Evolutionary conservation across 2,797 vertebrate species (phyloP).

Genomic region (Ammospiza maritima): DNA sequence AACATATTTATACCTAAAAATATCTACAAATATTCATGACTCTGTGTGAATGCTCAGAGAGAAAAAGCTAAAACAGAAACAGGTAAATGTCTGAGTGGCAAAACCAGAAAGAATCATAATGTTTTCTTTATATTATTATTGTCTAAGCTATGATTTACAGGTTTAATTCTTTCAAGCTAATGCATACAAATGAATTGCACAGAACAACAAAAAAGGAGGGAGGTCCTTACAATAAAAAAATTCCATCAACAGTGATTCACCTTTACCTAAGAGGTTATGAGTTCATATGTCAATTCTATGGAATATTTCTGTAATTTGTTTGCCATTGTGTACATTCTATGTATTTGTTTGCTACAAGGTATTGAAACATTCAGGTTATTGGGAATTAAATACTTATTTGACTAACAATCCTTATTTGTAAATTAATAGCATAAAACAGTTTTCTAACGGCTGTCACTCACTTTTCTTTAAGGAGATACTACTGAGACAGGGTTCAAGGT

Average conservation of each 20-base stretch:
- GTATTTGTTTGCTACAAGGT: conserved; percentile 47
- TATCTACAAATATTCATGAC: not conserved
- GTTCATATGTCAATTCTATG: conserved; percentile 45
- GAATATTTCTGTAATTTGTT: conserved; percentile 52
- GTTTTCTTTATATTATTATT: not conserved
- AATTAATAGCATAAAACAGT: conserved; percentile 56
- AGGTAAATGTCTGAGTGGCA: conserved; percentile 1
- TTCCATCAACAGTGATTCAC: conserved; percentile 61
- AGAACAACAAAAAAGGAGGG: conserved; percentile 9
- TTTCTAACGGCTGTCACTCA: conserved; percentile 55
- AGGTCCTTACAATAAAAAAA: conserved; percentile 39
- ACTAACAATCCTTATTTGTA: conserved; percentile 46
- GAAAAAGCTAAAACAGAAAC: not conserved
- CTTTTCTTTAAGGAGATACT: conserved; percentile 60
- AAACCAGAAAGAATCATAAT: not conserved
- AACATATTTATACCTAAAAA: not conserved
- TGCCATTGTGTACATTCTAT: conserved; percentile 43
- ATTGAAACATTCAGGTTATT: conserved; percentile 40
- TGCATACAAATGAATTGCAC: conserved; percentile 29
- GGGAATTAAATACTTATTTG: conserved; percentile 68
- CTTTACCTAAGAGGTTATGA: conserved; percentile 68
- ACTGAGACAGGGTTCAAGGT: conserved; percentile 50
- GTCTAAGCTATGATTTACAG: conserved; percentile 46
- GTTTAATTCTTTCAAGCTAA: conserved; percentile 65
- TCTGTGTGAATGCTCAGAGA: not conserved